These are phyloP conservation scores for Varecia variegata DNA, from an alignment of 2,797 vertebrate species.

Conservation along the genomic window DNA sequence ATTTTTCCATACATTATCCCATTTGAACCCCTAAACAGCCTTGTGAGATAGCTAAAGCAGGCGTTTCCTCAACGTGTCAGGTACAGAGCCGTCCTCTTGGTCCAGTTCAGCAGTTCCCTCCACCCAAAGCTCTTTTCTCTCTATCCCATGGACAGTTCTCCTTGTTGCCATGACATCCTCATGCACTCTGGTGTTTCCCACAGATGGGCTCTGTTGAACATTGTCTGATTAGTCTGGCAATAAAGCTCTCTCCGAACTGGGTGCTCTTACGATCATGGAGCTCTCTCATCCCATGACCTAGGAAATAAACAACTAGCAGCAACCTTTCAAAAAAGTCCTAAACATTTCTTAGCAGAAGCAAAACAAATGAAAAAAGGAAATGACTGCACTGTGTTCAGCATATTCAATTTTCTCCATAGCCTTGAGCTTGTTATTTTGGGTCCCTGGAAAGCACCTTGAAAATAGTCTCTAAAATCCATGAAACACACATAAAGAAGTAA, in stretches of 20 bases:
- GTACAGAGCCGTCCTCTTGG: neutral
- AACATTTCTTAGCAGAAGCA: neutral
- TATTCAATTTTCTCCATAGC: neutral
- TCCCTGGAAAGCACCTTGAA: slow-evolving; percentile 53
- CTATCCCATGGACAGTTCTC: neutral
- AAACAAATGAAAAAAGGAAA: slow-evolving; percentile 24
- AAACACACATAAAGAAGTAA: neutral
- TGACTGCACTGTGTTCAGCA: neutral
- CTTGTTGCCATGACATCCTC: neutral
- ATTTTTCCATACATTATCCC: neutral
- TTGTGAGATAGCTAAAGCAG: neutral
- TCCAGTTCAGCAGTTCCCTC: neutral
- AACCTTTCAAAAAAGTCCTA: neutral
- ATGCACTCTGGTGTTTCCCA: neutral
- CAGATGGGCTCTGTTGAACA: neutral
- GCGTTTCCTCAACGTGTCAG: neutral
- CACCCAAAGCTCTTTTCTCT: neutral
- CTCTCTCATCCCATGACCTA: neutral
- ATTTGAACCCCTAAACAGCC: neutral
- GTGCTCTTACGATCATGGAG: neutral
- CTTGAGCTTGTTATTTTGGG: neutral
- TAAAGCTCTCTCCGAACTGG: neutral
- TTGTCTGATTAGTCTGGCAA: neutral
- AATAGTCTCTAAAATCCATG: neutral
- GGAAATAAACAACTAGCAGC: neutral